phyloP scores from a whole-genome alignment of 2,797 vertebrate genomes.

The Aphelocoma californica region DNA sequence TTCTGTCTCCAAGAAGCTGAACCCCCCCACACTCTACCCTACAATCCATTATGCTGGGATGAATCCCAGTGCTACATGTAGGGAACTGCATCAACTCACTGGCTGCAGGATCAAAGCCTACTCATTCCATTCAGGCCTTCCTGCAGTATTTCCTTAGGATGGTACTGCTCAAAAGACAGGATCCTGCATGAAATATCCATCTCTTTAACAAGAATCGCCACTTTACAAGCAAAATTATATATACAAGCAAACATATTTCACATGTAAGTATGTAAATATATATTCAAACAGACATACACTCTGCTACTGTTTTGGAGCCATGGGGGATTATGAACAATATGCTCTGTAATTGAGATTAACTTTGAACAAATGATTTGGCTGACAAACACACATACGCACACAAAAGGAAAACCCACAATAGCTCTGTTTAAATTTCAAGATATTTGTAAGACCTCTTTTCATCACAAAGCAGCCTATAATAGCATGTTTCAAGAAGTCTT shows the following conservation, averaged over 20 bases:
- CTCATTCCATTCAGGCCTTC: background rate
- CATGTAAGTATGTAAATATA: conserved; percentile 35
- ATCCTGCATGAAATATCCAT: conserved; percentile 18
- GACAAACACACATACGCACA: conserved; percentile 19
- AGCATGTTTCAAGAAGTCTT: conserved; percentile 40
- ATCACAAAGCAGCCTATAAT: conserved; percentile 41
- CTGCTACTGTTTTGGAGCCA: conserved; percentile 45
- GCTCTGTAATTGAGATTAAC: conserved; percentile 58
- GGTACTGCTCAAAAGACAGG: background rate
- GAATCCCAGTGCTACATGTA: accelerated
- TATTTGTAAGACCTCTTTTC: conserved; percentile 55
- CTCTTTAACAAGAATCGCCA: background rate
- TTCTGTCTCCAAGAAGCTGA: background rate
- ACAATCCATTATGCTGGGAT: background rate
- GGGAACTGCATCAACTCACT: background rate
- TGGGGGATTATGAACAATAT: conserved; percentile 59
- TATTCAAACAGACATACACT: conserved; percentile 22
- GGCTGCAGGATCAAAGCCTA: background rate
- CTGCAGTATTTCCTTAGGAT: background rate
- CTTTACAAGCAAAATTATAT: conserved; percentile 38
- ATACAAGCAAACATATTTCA: conserved; percentile 41
- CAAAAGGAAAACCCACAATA: conserved; percentile 41
- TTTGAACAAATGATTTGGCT: conserved; percentile 58
- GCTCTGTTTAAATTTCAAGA: conserved; percentile 50
- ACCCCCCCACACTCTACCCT: background rate